Evolutionary conservation across 2,113 vertebrate species (phyloP).

Genomic region (Xerus inauris): DNA sequence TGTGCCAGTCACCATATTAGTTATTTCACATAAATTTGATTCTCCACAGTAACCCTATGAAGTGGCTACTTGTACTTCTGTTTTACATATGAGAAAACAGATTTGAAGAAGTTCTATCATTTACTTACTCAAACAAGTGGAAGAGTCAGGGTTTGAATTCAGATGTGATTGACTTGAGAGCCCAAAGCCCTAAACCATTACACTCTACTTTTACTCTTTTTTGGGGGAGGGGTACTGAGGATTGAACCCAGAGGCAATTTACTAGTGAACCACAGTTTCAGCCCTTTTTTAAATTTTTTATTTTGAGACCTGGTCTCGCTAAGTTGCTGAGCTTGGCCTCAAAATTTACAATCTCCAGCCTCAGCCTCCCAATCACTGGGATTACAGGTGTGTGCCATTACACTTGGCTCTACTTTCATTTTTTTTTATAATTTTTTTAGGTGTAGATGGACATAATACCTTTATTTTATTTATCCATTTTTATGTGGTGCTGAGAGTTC

Average conservation of each 20-base stretch:
- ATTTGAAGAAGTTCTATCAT: neutral
- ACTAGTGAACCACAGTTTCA: neutral
- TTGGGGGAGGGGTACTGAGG: neutral
- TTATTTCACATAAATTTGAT: constrained; percentile 3
- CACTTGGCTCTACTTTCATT: neutral
- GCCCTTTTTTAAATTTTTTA: neutral
- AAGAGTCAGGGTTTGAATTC: neutral
- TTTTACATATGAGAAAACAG: constrained; percentile 43
- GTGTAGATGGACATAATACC: too few species aligned
- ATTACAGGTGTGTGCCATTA: too few species aligned
- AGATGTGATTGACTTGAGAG: neutral
- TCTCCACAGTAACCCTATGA: constrained; percentile 1
- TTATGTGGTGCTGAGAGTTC: too few species aligned
- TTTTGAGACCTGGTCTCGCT: too few species aligned
- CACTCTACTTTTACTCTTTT: neutral
- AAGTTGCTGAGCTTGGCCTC: too few species aligned
- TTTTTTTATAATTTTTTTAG: neutral
- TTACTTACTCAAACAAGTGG: constrained; percentile 1
- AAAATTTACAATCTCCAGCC: too few species aligned
- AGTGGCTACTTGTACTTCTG: neutral
- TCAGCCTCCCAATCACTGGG: too few species aligned
- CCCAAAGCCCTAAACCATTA: neutral
- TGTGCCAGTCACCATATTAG: neutral
- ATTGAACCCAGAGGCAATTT: neutral
- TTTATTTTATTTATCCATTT: too few species aligned